Evolutionary conservation across 2,888 invertebrate species (phyloP).

Genomic region (Cephus pulcher): DNA sequence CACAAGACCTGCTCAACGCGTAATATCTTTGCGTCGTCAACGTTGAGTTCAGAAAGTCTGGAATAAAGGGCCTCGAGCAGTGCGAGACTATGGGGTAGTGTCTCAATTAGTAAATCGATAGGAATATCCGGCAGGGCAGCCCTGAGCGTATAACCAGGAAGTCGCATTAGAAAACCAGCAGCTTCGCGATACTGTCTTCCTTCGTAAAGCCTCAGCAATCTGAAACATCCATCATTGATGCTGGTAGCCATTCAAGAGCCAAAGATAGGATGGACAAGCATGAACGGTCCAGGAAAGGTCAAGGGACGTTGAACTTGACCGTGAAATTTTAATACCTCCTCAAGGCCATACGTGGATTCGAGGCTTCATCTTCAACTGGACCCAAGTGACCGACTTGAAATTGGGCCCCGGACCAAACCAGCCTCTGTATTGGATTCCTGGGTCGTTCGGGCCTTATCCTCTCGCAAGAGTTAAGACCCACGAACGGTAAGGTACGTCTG

Average conservation of each 20-base stretch:
- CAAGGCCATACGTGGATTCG: constrained; percentile 58
- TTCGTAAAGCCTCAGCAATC: constrained; percentile 84
- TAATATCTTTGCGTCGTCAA: constrained; percentile 62
- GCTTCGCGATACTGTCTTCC: constrained; percentile 92
- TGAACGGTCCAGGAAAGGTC: background rate
- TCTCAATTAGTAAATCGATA: constrained; percentile 88
- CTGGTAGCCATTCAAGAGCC: background rate
- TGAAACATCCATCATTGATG: constrained; percentile 22
- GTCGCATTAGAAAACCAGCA: constrained; percentile 82
- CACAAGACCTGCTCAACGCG: constrained; percentile 84
- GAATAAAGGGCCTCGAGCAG: constrained; percentile 85
- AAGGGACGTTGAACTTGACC: background rate
- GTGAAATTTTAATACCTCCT: constrained; percentile 44
- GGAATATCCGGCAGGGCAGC: constrained; percentile 84
- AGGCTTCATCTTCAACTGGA: constrained; percentile 50
- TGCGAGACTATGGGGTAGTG: constrained; percentile 88
- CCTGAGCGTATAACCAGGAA: constrained; percentile 84
- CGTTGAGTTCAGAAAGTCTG: constrained; percentile 49
- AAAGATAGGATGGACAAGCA: background rate
- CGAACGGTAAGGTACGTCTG: constrained; percentile 37
- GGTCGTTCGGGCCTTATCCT: constrained; percentile 59
- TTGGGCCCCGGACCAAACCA: constrained; percentile 57
- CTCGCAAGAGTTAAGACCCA: constrained; percentile 57
- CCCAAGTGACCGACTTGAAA: constrained; percentile 48
- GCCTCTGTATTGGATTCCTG: constrained; percentile 57